These are phyloP conservation scores for Phymanthus crucifer DNA, from an alignment of 92 coral and sea anemone species.

Conservation along the genomic window DNA sequence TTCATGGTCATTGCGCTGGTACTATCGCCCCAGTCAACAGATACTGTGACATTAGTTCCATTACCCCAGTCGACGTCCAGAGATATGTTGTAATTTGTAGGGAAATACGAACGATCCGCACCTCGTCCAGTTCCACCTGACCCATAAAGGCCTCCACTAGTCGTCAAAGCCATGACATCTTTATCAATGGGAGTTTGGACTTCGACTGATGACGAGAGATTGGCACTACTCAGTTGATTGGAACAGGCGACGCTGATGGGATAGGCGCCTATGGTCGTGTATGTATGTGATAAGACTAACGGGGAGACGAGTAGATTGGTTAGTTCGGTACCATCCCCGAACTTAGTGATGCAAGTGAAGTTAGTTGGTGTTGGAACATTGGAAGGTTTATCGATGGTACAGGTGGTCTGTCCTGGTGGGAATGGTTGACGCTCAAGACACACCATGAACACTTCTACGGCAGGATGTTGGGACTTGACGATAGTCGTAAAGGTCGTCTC, in stretches of 20 bases:
- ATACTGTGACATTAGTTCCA: slow-evolving; percentile 85
- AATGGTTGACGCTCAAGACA: slow-evolving; percentile 71
- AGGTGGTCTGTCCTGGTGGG: slow-evolving; percentile 70
- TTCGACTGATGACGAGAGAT: slow-evolving; percentile 51
- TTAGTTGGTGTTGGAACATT: slow-evolving; percentile 68
- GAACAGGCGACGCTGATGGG: slow-evolving; percentile 50
- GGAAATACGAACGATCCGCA: slow-evolving; percentile 45
- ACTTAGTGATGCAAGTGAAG: slow-evolving; percentile 53
- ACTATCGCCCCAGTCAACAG: slow-evolving; percentile 69
- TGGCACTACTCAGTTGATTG: slow-evolving; percentile 52
- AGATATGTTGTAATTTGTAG: slow-evolving; percentile 58
- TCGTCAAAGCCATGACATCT: slow-evolving; percentile 29
- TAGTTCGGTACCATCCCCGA: slow-evolving; percentile 59
- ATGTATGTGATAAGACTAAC: slow-evolving; percentile 42
- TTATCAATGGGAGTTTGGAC: slow-evolving; percentile 65
- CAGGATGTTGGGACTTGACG: slow-evolving; percentile 61
- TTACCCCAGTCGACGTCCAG: slow-evolving; percentile 46
- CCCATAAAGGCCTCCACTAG: slow-evolving; percentile 75
- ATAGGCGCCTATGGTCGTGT: slow-evolving; percentile 58
- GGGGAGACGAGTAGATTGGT: slow-evolving; percentile 31
- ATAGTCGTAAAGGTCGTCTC: slow-evolving; percentile 25
- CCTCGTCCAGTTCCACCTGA: slow-evolving; percentile 72
- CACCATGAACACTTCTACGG: slow-evolving; percentile 39
- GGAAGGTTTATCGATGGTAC: slow-evolving; percentile 41
- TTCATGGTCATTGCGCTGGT: slow-evolving; percentile 19